A percentile compares a stretch with the other conserved stretches of the same genome.
phyloP scores from a whole-genome alignment of 1,140 invertebrate species.

The Panagrolaimus sp. region DNA sequence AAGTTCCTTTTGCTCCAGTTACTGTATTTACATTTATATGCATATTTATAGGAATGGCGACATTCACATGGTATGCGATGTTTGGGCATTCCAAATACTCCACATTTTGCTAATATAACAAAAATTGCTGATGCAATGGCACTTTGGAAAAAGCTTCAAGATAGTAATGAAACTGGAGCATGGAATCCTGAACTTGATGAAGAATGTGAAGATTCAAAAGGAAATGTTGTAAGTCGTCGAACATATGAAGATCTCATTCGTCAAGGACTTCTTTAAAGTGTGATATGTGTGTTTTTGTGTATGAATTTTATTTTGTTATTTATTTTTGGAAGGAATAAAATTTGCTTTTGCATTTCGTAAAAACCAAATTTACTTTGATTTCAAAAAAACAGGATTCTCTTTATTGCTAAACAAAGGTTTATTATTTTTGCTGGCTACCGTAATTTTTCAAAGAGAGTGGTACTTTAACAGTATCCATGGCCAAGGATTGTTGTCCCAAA shows the following conservation, averaged over 20 bases:
- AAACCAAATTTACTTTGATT: too few relatives aligned
- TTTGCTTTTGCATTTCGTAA: too few relatives aligned
- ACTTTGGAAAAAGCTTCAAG: constrained; percentile 91
- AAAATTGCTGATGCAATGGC: constrained; percentile 87
- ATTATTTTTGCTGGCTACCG: too few relatives aligned
- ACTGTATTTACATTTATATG: constrained; percentile 14
- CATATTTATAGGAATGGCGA: constrained; percentile 75
- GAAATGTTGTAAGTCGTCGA: constrained; percentile 97
- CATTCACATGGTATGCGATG: constrained; percentile 99
- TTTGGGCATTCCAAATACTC: constrained; percentile 96
- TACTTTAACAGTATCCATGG: too few relatives aligned
- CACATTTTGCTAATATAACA: constrained; percentile 98
- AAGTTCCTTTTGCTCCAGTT: constrained; percentile 20
- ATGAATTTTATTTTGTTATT: not conserved
- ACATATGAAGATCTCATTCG: constrained; percentile 96
- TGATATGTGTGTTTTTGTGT: constrained; percentile 5
- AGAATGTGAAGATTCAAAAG: constrained; percentile 95
- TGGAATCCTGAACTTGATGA: constrained; percentile 89
- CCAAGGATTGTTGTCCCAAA: too few relatives aligned
- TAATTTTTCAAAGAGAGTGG: too few relatives aligned
- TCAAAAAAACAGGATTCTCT: too few relatives aligned
- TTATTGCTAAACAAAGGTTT: too few relatives aligned
- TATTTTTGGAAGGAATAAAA: too few relatives aligned
- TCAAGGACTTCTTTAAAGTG: constrained; percentile 79
- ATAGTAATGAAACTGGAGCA: constrained; percentile 84